Conservation (phyloP, 2,797 vertebrate species). For the Gallinago solitaria region DNA sequence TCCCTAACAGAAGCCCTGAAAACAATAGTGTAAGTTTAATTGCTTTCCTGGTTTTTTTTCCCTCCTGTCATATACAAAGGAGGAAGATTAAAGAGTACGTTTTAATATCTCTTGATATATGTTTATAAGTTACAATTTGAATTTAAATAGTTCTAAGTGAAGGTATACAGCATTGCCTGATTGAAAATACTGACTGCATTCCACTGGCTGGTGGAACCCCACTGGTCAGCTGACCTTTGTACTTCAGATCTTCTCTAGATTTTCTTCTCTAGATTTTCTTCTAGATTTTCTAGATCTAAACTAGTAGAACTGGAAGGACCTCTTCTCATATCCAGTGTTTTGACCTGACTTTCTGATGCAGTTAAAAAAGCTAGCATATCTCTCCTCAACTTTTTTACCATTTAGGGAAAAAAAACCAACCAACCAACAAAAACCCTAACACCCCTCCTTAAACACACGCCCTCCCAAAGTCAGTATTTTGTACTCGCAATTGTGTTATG, state of each 20-base stretch:
- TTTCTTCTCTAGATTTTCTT: not conserved
- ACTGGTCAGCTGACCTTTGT: not conserved
- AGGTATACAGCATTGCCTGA: no score
- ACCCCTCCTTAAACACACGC: not conserved
- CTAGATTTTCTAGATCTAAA: not conserved
- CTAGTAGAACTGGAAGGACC: not conserved
- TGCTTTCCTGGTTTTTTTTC: not conserved
- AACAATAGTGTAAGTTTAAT: rapidly evolving
- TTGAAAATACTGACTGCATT: not conserved
- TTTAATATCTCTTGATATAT: not conserved
- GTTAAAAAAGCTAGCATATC: not conserved
- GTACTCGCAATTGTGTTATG: not conserved
- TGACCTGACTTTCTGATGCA: not conserved
- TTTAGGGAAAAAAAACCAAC: not conserved
- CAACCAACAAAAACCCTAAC: not conserved
- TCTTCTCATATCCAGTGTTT: not conserved
- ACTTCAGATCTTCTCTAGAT: not conserved
- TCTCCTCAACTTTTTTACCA: not conserved
- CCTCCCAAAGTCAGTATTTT: not conserved
- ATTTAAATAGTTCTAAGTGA: not conserved
- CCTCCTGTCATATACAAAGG: not conserved
- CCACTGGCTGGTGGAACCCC: not conserved
- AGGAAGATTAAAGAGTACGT: not conserved
- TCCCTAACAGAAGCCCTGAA: not conserved
- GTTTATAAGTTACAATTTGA: not conserved